Base-by-base conservation (phyloP, 2,888 invertebrate species). In the Brenthis hecate region DNA sequence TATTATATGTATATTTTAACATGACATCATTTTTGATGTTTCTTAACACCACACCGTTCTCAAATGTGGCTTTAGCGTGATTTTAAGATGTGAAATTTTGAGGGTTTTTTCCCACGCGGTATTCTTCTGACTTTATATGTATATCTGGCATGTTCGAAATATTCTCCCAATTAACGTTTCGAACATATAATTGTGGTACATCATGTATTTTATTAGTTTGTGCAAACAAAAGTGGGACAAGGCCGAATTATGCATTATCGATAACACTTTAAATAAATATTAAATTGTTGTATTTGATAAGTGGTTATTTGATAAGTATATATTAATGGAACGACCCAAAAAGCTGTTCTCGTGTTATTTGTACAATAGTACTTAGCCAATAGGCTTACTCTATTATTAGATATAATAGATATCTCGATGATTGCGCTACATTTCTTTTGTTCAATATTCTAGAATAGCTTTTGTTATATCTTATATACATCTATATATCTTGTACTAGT, bases 181-280 rank as follows among this genome's bases (percentile, higher is more conserved):
- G 16, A 53, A 60, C 50, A 50, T 60, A 60, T 50, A 60, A 50
- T 50, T n/a, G 16, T 60, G 11, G 50, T 60, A 50, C 48, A 48
- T 48, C 11, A 4, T 54, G 64, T 57, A 47, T 55, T 14, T 51
- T 56, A 28, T 56, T 61, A 16, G 32, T 66, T 53, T 55, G 23
- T 58, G 32, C 48, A 28, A 36, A 48, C 3, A 43, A 57, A 70
- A 65, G 68, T 70, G 36, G 70, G 47, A 48, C 70, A 70, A 70
- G 70, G 68, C 65, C 48, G 64, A 32, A 56, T 51, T 64, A 56
- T 69, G 69, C 60, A 57, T 57, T 64, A 64, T 70, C 67, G 70
- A 70, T 70, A 70, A 70, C 70, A 56, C 64, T 67, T 56, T 53
- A 64, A 19, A 16, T 66, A 64, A 61, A 64, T 64, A 56, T 60